Evolutionary conservation across 2,888 invertebrate species (phyloP), one percentile per base, ranked within the genome.

Genomic region (Cantharis lateralis): DNA sequence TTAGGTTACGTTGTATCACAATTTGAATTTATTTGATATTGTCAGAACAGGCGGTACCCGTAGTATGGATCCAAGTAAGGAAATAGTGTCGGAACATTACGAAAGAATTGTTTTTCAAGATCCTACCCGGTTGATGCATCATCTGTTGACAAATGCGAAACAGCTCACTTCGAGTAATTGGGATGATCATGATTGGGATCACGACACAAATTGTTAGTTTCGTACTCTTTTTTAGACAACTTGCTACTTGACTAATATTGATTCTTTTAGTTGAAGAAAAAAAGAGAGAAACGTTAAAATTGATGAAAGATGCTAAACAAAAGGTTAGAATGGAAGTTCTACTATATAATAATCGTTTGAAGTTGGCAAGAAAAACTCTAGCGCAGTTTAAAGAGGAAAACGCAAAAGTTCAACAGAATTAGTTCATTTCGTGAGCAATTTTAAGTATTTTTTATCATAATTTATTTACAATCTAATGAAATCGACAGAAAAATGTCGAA

Each of bases 41-140:
- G 93, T 93, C 0, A 90, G 89, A 15, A 87, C 88, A 11, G 90
- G n/a, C n/a, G n/a, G n/a, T n/a, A n/a, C n/a, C n/a, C n/a, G 20
- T 24, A 7, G n/a, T 48, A 90, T 91, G 28, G 90, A 93, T 32
- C 93, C 93, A 69, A 91, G 93, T 80, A 93, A 94, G 83, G 91
- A 92, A 18, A 89, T 98, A 0, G 96, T 98, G 10, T 96, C 96
- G 0, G 98, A 99, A 88, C 95, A 94, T 78, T 99, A 98, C 85
- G 98, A 98, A 87, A 98, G 98, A 90, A 95, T 98, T 72, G 96
- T 98, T 0, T 97, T 97, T 85, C 96, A 96, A 88, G 96, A 96
- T 86, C 96, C 96, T 0, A 96, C 96, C 0, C 94, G 95, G 78
- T 89, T 95, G 80, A 97, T 98, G 96, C 96, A 97, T 84, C 95